Base-by-base conservation (phyloP, 2,888 invertebrate genomes). In the Synergus laeviventris region DNA sequence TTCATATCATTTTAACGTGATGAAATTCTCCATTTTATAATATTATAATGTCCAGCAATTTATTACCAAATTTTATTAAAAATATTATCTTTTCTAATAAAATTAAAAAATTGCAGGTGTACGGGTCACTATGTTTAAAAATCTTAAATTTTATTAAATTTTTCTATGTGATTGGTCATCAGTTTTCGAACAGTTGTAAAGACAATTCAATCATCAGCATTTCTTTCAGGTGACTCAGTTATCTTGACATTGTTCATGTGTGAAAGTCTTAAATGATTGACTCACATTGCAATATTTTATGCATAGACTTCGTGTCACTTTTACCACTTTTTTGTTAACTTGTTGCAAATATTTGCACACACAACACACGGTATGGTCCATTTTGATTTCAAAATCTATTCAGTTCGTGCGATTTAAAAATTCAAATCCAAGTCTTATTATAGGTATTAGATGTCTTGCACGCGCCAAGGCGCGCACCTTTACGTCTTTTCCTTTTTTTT, bases 311-410 rank as follows among this genome's bases (percentile, higher is more conserved):
- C 66, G 42, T 2, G 66, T 42, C 45, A 66, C 66, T 66, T 66
- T 66, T 42, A 42, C 66, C 45, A 66, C 24, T 66, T 66, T 66
- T 66, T 16, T 45, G 24, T 66, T 66, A 24, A 66, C 16, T 66
- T 66, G 66, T 24, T 66, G 66, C 42, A 66, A 45, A 66, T 66
- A 66, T 66, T 66, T 66, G 16, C 66, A 66, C 66, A 66, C 66
- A 31, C 31, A 31, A 24, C 66, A 66, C 45, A 66, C 18, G 14
- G 66, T 42, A 45, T 66, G 66, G 42, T 66, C 66, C 66, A 66
- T 66, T 66, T 42, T 21, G 1, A 14, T 2, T 8, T 18, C 16
- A 45, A 66, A 31, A 31, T 31, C 5, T 42, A 2, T 8, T 14
- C 18, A 21, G 42, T 24, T 42, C 21, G 21, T 4, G 12, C 9